Conservation (phyloP, 1,140 invertebrate species). For the Nasonia longicornis region DNA sequence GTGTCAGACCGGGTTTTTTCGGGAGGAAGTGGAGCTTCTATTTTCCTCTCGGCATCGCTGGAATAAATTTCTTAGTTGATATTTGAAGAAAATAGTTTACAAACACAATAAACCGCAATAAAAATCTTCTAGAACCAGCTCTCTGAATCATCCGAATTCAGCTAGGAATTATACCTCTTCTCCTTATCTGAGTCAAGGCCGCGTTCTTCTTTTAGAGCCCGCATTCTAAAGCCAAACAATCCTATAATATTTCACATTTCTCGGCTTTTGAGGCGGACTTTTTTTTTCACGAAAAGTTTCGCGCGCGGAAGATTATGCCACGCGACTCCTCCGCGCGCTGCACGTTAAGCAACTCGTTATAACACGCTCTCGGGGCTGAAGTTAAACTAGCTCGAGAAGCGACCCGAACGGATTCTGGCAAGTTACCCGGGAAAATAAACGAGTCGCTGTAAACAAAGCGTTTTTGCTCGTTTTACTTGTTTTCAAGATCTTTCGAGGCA, state of each 20-base stretch:
- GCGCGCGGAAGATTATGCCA: no score
- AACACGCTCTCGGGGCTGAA: not conserved
- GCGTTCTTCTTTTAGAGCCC: not conserved
- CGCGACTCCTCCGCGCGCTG: not conserved
- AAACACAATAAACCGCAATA: no score
- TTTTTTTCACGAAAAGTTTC: not conserved
- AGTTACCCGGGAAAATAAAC: constrained; percentile 6
- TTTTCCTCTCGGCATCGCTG: no score
- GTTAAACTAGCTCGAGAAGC: not conserved
- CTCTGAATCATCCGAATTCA: no score
- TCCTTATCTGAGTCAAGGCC: not conserved
- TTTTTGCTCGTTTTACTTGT: not conserved
- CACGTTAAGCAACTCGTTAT: not conserved
- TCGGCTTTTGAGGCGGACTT: not conserved
- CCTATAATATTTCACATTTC: not conserved
- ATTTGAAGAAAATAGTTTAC: no score
- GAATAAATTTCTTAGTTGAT: no score
- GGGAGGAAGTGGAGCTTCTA: no score
- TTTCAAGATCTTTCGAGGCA: no score
- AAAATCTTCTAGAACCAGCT: no score
- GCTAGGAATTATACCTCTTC: no score
- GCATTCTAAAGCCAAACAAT: not conserved
- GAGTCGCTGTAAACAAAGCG: not conserved
- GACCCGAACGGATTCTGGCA: constrained; percentile 23
- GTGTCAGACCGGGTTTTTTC: no score